Evolutionary conservation across 2,113 vertebrate species (phyloP).

Genomic region (Tursiops truncatus): DNA sequence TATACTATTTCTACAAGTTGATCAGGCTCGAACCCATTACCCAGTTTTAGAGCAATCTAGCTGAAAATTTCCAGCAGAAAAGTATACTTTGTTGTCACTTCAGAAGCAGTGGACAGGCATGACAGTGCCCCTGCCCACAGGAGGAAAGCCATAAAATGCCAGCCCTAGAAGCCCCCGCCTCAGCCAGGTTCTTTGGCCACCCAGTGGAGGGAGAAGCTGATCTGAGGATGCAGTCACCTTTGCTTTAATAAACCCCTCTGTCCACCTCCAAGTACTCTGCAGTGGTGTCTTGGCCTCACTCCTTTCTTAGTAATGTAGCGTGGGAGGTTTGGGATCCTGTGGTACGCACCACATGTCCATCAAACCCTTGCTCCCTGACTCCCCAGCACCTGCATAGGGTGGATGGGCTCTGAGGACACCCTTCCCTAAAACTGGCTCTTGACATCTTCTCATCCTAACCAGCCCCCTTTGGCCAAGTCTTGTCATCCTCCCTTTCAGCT

Average conservation of each 20-base stretch:
- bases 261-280: not conserved
- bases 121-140: not conserved
- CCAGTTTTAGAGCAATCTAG: not conserved
- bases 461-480: not conserved
- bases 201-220: rapidly evolving
- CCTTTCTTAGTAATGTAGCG: not conserved
- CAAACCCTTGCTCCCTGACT: not conserved
- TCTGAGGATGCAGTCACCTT: rapidly evolving
- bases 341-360: not conserved
- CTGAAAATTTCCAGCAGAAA: not conserved
- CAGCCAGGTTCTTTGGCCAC: not conserved
- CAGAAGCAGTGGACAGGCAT: not conserved
- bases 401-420: not conserved
- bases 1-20: not conserved
- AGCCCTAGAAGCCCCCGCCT: not conserved
- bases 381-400: not conserved
- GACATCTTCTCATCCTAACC: not conserved
- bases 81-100: not conserved
- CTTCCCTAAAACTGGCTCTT: not conserved
- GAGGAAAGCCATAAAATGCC: not conserved
- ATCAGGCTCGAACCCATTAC: not conserved
- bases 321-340: not conserved
- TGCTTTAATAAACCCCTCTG: not conserved
- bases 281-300: not conserved
- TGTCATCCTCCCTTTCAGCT: rapidly evolving